Evolutionary conservation across 2,888 invertebrate genomes (phyloP).

Genomic region (Cheilosia urbana): DNA sequence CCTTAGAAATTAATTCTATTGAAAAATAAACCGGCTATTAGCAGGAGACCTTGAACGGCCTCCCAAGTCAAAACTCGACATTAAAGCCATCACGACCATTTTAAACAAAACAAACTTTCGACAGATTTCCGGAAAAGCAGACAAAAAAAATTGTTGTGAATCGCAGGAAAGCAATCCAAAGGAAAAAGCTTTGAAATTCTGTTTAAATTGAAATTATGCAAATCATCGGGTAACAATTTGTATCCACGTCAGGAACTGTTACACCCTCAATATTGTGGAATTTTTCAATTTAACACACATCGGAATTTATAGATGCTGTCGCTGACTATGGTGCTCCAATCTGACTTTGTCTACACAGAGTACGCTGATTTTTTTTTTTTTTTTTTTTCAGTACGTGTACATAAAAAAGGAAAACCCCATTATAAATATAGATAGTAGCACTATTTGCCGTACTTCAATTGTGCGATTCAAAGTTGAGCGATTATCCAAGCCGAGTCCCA

Average conservation of each 20-base stretch:
- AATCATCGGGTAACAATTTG: slow-evolving; percentile 77
- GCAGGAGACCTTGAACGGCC: too few species aligned
- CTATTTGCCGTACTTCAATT: slow-evolving; percentile 58
- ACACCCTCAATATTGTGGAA: slow-evolving; percentile 76
- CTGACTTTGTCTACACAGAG: slow-evolving; percentile 29
- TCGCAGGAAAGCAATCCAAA: slow-evolving; percentile 20
- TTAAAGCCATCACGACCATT: slow-evolving; percentile 20
- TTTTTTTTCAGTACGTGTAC: background rate
- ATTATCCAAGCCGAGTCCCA: background rate
- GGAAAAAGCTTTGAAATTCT: slow-evolving; percentile 62
- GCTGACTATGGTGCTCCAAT: slow-evolving; percentile 37
- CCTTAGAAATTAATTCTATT: too few species aligned
- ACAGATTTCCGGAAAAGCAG: slow-evolving; percentile 9
- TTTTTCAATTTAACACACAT: slow-evolving; percentile 78
- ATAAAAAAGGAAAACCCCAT: slow-evolving; percentile 1
- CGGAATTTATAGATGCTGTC: slow-evolving; percentile 74
- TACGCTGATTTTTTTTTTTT: slow-evolving; percentile 35
- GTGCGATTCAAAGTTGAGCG: background rate
- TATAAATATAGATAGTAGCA: slow-evolving; percentile 29
- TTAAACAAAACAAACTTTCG: slow-evolving; percentile 54
- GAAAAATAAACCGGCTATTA: too few species aligned
- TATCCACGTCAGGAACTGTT: slow-evolving; percentile 76
- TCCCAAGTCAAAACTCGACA: slow-evolving; percentile 17
- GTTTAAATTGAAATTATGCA: slow-evolving; percentile 77
- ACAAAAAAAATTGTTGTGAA: slow-evolving; percentile 14